A percentile compares a stretch with the other conserved stretches of the same genome.
Conservation (phyloP, 2,888 invertebrate species). For the Oscheius myriophilus region DNA sequence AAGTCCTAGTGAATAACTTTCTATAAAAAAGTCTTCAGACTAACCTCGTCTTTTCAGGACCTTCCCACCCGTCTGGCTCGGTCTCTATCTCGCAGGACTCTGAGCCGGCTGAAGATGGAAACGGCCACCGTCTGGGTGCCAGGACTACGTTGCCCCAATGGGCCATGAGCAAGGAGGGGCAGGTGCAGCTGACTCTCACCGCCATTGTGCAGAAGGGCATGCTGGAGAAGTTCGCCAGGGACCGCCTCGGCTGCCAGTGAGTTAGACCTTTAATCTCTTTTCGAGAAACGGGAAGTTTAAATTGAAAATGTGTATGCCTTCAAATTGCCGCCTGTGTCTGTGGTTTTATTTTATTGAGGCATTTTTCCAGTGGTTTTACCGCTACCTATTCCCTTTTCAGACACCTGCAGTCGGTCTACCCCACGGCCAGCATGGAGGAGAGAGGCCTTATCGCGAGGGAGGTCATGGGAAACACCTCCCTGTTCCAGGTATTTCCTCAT, state of each 20-base stretch:
- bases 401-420: slow-evolving; percentile 23
- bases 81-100: background rate
- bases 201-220: slow-evolving; percentile 35
- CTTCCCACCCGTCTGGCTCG: too few species aligned
- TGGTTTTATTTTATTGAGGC: slow-evolving; percentile 1
- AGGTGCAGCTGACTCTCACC: slow-evolving; percentile 32
- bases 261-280: too few species aligned
- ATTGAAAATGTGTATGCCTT: too few species aligned
- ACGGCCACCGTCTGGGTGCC: background rate
- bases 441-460: slow-evolving; percentile 9
- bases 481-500: slow-evolving; percentile 5
- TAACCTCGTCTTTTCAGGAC: too few species aligned
- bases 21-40: too few species aligned
- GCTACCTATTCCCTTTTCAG: background rate
- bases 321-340: too few species aligned
- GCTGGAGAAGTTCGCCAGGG: slow-evolving; percentile 41
- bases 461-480: slow-evolving; percentile 33
- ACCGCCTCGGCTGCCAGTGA: slow-evolving; percentile 46
- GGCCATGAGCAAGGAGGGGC: slow-evolving; percentile 39
- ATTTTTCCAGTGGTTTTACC: too few species aligned
- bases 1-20: too few species aligned
- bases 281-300: too few species aligned
- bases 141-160: slow-evolving; percentile 36
- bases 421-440: background rate
- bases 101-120: background rate